Conservation (phyloP, 2,797 vertebrate species). For the Phataginus tricuspis region DNA sequence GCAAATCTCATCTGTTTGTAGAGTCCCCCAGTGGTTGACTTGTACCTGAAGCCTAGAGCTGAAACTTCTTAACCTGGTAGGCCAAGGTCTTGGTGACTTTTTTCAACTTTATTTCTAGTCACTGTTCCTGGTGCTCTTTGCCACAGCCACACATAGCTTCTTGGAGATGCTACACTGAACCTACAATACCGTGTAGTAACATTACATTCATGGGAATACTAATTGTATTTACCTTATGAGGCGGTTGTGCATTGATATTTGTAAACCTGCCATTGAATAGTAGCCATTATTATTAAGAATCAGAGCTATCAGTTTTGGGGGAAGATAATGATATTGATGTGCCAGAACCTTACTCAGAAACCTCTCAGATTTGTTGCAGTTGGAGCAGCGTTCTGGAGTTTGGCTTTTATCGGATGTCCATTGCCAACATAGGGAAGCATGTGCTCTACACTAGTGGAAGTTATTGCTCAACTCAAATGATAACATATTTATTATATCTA, state of each 20-base stretch:
- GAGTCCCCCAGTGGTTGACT: not conserved
- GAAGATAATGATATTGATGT: not conserved
- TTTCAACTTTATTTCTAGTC: not conserved
- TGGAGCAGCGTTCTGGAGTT: not conserved
- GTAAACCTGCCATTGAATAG: not conserved
- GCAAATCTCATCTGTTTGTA: not conserved
- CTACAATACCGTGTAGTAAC: not conserved
- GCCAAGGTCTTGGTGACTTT: not conserved
- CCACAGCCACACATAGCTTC: not conserved
- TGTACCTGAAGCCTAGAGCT: not conserved
- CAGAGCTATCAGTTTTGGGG: not conserved
- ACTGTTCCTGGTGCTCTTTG: not conserved
- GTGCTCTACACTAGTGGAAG: not conserved
- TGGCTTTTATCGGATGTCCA: not conserved
- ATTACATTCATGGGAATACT: not conserved
- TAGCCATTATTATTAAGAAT: not conserved
- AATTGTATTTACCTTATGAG: not conserved
- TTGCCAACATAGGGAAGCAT: not conserved
- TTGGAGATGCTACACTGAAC: not conserved
- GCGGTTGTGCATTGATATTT: not conserved
- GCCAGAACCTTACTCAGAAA: not conserved
- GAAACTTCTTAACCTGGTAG: not conserved
- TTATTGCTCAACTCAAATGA: not conserved
- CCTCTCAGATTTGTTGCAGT: not conserved
- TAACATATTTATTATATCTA: not conserved